A percentile compares a stretch with the other conserved stretches of the same genome.
phyloP scores from a whole-genome alignment of 1,140 invertebrate species.

The Ephestia elutella region DNA sequence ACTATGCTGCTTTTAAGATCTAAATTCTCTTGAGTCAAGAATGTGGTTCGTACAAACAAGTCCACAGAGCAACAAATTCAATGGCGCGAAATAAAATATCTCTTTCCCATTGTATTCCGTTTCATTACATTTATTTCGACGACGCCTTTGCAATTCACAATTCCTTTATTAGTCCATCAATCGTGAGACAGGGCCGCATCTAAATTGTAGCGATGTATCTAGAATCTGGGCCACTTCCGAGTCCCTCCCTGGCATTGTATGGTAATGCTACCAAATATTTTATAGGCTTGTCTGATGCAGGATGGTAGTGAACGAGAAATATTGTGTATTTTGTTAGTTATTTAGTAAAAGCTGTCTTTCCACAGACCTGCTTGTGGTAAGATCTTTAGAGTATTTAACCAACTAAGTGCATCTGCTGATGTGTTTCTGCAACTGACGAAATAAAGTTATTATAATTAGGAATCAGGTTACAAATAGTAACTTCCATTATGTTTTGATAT shows the following conservation, averaged over 20 bases:
- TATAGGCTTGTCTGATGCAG: background rate
- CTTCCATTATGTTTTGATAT: too few species aligned
- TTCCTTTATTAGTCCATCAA: slow-evolving; percentile 5
- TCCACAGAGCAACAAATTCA: background rate
- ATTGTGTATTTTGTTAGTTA: background rate
- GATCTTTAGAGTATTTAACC: too few species aligned
- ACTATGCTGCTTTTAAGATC: too few species aligned
- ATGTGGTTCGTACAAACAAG: background rate
- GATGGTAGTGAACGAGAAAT: background rate
- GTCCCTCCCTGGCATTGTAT: background rate
- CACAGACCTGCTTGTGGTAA: too few species aligned
- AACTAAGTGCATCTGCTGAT: too few species aligned
- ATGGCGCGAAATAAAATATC: background rate
- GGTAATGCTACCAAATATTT: background rate
- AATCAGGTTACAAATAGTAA: too few species aligned
- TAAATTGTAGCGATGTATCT: slow-evolving; percentile 2
- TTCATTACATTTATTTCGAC: background rate
- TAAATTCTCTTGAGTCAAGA: too few species aligned
- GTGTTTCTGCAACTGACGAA: too few species aligned
- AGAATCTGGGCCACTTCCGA: slow-evolving; percentile 1
- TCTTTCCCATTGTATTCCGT: background rate
- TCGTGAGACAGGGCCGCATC: background rate
- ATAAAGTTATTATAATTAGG: too few species aligned
- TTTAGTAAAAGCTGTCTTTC: too few species aligned
- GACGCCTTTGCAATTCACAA: background rate